Conservation (phyloP, 2,113 vertebrate genomes). For the Callorhinus ursinus region DNA sequence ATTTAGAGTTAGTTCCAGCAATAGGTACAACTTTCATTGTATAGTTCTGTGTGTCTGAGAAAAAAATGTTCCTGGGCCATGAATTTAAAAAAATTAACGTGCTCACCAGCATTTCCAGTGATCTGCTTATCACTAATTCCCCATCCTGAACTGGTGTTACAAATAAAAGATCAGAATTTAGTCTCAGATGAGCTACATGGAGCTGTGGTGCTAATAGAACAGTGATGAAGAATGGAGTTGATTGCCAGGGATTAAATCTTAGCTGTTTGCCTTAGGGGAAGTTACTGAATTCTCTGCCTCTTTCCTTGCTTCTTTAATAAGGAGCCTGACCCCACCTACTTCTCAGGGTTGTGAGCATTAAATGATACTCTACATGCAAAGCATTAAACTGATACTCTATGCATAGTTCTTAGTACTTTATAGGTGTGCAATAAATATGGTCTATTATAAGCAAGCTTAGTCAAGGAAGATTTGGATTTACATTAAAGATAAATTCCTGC, state of each 20-base stretch:
- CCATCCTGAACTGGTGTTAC: neutral
- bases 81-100: neutral
- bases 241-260: neutral
- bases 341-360: neutral
- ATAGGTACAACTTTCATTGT: neutral
- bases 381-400: neutral
- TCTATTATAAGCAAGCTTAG: neutral
- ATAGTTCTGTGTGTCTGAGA: neutral
- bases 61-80: slow-evolving; percentile 1
- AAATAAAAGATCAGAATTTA: neutral
- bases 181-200: neutral
- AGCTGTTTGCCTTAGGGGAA: neutral
- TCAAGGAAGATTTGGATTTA: neutral
- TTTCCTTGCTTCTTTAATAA: neutral
- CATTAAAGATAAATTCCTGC: slow-evolving; percentile 24
- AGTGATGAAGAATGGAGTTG: neutral
- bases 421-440: neutral
- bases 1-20: slow-evolving; percentile 30
- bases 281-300: neutral
- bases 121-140: neutral
- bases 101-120: neutral
- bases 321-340: neutral
- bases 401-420: neutral
- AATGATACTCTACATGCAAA: neutral
- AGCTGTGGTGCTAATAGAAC: neutral